These are phyloP conservation scores for Cettia cetti DNA, from an alignment of 2,113 vertebrate genomes.

Conservation along the genomic window DNA sequence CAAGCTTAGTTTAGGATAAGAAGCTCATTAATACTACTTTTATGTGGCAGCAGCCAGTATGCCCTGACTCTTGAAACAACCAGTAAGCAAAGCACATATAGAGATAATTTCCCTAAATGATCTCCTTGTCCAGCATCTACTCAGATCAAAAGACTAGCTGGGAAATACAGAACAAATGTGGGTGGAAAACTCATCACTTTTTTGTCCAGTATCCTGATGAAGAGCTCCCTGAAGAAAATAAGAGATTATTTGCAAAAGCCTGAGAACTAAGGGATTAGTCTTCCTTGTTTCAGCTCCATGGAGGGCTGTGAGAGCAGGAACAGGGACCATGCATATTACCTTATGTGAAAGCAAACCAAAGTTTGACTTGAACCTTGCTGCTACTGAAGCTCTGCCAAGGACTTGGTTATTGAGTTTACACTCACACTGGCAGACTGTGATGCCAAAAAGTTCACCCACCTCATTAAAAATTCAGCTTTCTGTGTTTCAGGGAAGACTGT, in stretches of 20 bases:
- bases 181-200: accelerated
- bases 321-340: neutral
- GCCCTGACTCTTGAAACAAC: neutral
- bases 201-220: neutral
- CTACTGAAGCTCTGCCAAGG: neutral
- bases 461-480: neutral
- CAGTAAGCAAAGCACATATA: neutral
- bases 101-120: neutral
- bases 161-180: neutral
- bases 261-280: neutral
- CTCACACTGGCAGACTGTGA: neutral
- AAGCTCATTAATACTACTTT: neutral
- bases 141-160: neutral
- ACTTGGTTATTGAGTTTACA: neutral
- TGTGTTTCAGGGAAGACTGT: neutral
- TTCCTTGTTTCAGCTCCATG: neutral
- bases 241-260: neutral
- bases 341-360: neutral
- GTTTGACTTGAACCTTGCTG: neutral
- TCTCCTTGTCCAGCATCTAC: neutral
- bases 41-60: neutral
- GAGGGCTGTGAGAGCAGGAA: neutral
- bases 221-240: neutral
- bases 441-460: neutral
- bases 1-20: neutral